Conservation (phyloP, 2,113 vertebrate species). For the Craseonycteris thonglongyai region DNA sequence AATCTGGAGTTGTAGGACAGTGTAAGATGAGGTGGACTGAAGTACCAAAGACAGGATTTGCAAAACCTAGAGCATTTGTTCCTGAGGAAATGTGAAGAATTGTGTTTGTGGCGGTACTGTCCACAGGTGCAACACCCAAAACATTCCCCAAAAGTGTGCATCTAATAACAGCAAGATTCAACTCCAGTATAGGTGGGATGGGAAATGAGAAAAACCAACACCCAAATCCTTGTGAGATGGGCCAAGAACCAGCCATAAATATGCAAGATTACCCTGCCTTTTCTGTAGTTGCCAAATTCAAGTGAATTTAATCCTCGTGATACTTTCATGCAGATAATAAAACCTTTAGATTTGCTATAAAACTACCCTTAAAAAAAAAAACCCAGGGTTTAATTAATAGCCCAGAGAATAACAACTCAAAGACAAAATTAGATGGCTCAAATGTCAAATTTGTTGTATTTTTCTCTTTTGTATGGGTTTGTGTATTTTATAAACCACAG, state of each 20-base stretch:
- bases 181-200: accelerated
- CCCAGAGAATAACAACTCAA: not conserved
- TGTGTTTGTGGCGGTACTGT: not conserved
- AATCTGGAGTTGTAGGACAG: not conserved
- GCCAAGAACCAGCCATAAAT: not conserved
- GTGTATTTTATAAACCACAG: slow-evolving; percentile 11
- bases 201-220: not conserved
- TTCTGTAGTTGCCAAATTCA: not conserved
- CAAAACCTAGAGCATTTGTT: not conserved
- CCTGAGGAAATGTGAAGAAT: not conserved
- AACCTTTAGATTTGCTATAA: slow-evolving; percentile 32
- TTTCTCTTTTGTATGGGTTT: not conserved
- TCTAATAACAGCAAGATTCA: not conserved
- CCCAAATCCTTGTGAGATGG: not conserved
- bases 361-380: not conserved
- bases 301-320: not conserved
- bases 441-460: not conserved
- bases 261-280: not conserved
- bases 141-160: not conserved
- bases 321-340: not conserved
- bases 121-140: not conserved
- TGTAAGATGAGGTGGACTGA: not conserved
- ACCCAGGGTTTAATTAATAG: not conserved
- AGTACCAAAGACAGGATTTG: not conserved
- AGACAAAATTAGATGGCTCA: not conserved